These are phyloP conservation scores for Linyphia triangularis DNA, from an alignment of 2,888 invertebrate species.

Conservation along the genomic window DNA sequence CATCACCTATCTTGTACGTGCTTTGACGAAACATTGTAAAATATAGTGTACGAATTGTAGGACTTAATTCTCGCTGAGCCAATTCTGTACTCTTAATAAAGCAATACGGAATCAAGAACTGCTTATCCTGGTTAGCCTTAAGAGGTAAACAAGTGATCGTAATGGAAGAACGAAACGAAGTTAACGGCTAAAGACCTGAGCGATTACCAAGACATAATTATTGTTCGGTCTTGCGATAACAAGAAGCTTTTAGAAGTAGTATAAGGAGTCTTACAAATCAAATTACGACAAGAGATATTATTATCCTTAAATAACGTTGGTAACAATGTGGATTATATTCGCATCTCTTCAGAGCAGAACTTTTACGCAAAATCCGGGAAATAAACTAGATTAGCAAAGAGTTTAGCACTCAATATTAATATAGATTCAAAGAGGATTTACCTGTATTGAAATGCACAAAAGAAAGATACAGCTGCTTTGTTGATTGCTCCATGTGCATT, in stretches of 20 bases:
- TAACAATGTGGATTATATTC: neutral
- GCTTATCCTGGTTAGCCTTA: neutral
- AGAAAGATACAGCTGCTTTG: too few species aligned
- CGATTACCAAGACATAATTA: conserved; percentile 7
- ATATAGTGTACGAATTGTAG: too few species aligned
- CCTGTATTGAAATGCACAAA: neutral
- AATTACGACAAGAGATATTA: conserved; percentile 22
- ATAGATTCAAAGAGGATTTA: neutral
- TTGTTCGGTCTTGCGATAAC: conserved; percentile 1
- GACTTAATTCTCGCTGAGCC: too few species aligned
- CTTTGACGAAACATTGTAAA: too few species aligned
- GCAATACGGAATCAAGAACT: neutral
- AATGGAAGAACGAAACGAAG: conserved; percentile 1
- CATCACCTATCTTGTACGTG: too few species aligned
- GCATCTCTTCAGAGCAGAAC: neutral
- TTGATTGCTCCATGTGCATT: too few species aligned
- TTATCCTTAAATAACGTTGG: conserved; percentile 4
- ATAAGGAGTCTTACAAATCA: conserved; percentile 14
- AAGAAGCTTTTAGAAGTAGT: conserved; percentile 11
- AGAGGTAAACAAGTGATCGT: conserved; percentile 13
- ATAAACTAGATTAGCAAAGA: neutral
- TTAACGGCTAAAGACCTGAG: conserved; percentile 22
- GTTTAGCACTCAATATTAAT: neutral
- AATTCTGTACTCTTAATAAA: neutral
- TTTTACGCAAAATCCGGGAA: neutral